Conservation (phyloP, 2,113 vertebrate genomes). For the Sander vitreus region DNA sequence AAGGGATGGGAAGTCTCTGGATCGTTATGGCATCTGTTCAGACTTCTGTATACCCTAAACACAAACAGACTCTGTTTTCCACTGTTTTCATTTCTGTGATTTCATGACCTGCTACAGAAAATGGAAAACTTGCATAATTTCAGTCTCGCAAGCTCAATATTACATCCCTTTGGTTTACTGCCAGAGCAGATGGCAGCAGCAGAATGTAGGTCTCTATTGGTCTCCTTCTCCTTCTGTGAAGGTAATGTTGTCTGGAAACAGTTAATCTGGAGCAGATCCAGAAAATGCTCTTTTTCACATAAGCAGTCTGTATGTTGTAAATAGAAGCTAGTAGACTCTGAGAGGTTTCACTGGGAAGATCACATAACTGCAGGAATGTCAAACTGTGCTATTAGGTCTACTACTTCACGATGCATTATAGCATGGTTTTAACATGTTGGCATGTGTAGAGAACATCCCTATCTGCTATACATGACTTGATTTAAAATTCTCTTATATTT, state of each 20-base stretch:
- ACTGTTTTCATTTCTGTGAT: slow-evolving; percentile 49
- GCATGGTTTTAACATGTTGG: not conserved
- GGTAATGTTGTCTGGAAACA: slow-evolving; percentile 61
- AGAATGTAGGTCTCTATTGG: slow-evolving; percentile 59
- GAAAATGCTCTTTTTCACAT: slow-evolving; percentile 21
- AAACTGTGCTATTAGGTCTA: not conserved
- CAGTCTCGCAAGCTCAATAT: slow-evolving; percentile 57
- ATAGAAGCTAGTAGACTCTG: not conserved
- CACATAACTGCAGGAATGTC: not conserved
- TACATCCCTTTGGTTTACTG: slow-evolving; percentile 56
- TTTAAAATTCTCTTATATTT: not conserved
- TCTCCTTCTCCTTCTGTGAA: slow-evolving; percentile 61
- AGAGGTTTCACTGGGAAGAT: slow-evolving; percentile 7
- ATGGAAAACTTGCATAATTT: slow-evolving; percentile 36
- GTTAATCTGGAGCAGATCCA: slow-evolving; percentile 41
- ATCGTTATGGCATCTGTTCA: slow-evolving; percentile 67
- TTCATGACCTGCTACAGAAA: slow-evolving; percentile 41
- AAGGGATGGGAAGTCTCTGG: slow-evolving; percentile 63
- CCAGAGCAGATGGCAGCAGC: slow-evolving; percentile 70
- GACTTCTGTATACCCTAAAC: slow-evolving; percentile 49
- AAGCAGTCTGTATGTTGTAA: slow-evolving; percentile 3
- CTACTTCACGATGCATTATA: not conserved
- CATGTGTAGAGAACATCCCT: not conserved
- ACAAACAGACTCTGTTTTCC: slow-evolving; percentile 33
- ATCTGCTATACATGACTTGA: not conserved